A percentile compares a stretch with the other conserved stretches of the same genome.
Conservation (phyloP, 2,888 invertebrate species). For the Dione juno region DNA sequence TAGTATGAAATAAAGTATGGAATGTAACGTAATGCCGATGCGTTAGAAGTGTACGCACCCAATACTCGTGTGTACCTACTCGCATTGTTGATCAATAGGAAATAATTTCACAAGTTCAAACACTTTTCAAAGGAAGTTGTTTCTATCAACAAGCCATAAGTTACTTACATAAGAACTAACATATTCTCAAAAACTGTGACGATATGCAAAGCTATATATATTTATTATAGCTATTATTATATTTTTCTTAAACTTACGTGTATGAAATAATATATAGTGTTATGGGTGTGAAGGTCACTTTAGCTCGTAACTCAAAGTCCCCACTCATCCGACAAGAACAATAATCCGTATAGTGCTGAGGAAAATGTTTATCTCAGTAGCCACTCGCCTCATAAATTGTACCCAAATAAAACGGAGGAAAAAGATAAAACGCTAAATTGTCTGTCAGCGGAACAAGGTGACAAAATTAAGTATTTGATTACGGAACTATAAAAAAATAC, state of each 20-base stretch:
- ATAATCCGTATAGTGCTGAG: conserved; percentile 77
- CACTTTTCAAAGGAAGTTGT: background rate
- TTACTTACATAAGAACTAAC: background rate
- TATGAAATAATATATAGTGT: conserved; percentile 46
- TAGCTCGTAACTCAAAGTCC: conserved; percentile 71
- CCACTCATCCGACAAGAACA: conserved; percentile 75
- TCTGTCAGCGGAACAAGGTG: conserved; percentile 50
- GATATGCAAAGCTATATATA: background rate
- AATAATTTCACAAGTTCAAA: conserved; percentile 32
- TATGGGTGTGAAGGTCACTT: conserved; percentile 64
- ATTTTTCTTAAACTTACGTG: background rate
- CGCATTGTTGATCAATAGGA: conserved; percentile 31
- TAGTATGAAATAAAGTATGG: conserved; percentile 56
- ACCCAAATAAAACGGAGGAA: conserved; percentile 75
- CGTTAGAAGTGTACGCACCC: conserved; percentile 30
- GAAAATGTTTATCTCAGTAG: conserved; percentile 77
- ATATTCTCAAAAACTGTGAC: background rate
- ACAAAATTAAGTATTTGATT: conserved; percentile 29
- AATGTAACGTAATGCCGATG: conserved; percentile 48
- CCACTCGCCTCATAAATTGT: conserved; percentile 80
- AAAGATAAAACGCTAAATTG: conserved; percentile 76
- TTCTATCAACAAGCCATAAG: background rate
- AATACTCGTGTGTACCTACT: conserved; percentile 26
- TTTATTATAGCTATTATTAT: background rate
- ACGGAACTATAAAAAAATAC: conserved; percentile 21